These are phyloP conservation scores for Pycnonotus jocosus DNA, from an alignment of 2,113 vertebrate species.

Conservation along the genomic window DNA sequence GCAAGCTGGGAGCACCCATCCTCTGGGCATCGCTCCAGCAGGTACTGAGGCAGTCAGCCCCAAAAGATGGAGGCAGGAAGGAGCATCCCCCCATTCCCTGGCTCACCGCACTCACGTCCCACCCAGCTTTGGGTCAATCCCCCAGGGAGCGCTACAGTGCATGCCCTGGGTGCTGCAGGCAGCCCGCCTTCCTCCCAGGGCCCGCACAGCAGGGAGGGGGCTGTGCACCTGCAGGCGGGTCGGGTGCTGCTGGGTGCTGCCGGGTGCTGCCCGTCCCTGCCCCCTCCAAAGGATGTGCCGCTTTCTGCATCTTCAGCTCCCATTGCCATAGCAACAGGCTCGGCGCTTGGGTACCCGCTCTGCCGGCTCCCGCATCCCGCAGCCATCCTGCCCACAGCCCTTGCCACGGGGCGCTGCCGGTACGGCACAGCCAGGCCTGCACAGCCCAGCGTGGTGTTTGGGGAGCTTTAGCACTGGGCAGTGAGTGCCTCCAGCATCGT, in stretches of 20 bases:
- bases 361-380: conserved; percentile 28
- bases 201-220: fast-evolving
- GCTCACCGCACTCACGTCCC: not conserved
- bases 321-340: conserved; percentile 70
- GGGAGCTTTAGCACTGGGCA: not conserved
- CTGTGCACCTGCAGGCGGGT: not conserved
- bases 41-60: fast-evolving
- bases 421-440: fast-evolving
- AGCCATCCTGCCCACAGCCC: conserved; percentile 18
- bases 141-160: not conserved
- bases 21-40: fast-evolving
- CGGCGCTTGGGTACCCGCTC: conserved; percentile 46
- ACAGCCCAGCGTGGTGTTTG: fast-evolving
- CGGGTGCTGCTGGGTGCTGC: conserved; percentile 20
- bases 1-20: not conserved
- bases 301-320: conserved; percentile 69
- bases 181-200: not conserved
- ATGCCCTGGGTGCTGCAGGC: not conserved
- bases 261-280: conserved; percentile 44
- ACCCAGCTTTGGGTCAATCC: not conserved
- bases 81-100: not conserved
- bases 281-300: conserved; percentile 49
- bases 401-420: fast-evolving
- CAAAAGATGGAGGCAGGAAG: not conserved
- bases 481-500: not conserved